Evolutionary conservation across 1,140 invertebrate genomes (phyloP).

Genomic region (Pemphigus obesinymphae): DNA sequence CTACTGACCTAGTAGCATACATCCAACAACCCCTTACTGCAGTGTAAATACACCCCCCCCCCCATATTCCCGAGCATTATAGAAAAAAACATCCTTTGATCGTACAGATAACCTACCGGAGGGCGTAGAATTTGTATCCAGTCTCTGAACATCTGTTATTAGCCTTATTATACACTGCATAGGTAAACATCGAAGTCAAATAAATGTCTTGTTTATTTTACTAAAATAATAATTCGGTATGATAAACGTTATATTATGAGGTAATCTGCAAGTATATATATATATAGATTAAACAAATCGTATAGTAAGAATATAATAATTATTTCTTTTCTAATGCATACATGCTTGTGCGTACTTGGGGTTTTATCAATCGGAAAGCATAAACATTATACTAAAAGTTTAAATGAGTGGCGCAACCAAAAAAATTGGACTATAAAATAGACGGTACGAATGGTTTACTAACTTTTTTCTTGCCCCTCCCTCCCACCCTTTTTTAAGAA

Average conservation of each 20-base stretch:
- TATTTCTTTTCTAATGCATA: no score
- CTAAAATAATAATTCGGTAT: neutral
- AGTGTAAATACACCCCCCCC: slow-evolving; percentile 6
- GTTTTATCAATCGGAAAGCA: no score
- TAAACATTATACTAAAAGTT: no score
- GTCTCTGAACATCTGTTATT: neutral
- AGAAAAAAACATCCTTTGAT: neutral
- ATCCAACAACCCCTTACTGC: slow-evolving; percentile 6
- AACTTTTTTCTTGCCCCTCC: no score
- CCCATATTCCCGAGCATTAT: neutral
- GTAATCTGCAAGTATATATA: no score
- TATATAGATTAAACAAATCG: neutral
- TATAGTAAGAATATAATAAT: neutral
- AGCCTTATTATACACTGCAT: neutral
- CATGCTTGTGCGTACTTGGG: no score
- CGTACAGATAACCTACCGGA: neutral
- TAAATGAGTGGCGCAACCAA: no score
- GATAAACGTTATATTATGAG: neutral
- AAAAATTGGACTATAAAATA: no score
- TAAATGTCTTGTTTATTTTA: neutral
- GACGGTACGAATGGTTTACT: no score
- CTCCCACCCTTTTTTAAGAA: no score
- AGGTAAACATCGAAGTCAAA: neutral
- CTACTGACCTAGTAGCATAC: slow-evolving; percentile 19
- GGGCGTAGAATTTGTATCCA: neutral